phyloP scores from a whole-genome alignment of 2,888 invertebrate species.

The Leptothorax acervorum region DNA sequence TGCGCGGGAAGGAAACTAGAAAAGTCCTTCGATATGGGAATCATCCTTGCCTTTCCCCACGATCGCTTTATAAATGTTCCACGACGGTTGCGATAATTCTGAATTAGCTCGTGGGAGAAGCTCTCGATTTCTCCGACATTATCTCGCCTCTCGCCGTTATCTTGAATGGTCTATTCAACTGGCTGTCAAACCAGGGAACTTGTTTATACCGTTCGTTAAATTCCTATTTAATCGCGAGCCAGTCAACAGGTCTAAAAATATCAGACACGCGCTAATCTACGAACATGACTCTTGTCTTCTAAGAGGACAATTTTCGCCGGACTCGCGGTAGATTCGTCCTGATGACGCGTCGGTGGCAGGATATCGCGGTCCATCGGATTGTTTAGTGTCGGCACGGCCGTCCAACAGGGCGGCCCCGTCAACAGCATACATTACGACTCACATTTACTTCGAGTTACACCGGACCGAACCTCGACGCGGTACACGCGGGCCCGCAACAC shows the following conservation, averaged over 20 bases:
- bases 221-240: slow-evolving; percentile 40
- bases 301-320: slow-evolving; percentile 60
- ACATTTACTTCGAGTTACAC: slow-evolving; percentile 78
- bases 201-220: slow-evolving; percentile 44
- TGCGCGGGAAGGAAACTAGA: slow-evolving; percentile 49
- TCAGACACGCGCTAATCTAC: slow-evolving; percentile 37
- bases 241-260: slow-evolving; percentile 21
- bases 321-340: slow-evolving; percentile 61
- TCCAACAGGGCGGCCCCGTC: slow-evolving; percentile 83
- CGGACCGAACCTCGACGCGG: slow-evolving; percentile 59
- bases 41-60: background rate
- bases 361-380: slow-evolving; percentile 83
- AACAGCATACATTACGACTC: slow-evolving; percentile 82
- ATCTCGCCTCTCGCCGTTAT: slow-evolving; percentile 21
- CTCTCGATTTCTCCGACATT: slow-evolving; percentile 33
- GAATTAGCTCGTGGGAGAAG: slow-evolving; percentile 39
- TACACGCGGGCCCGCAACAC: slow-evolving; percentile 33
- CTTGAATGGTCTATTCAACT: slow-evolving; percentile 27
- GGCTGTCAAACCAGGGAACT: slow-evolving; percentile 16
- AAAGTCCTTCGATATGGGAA: slow-evolving; percentile 57
- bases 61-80: slow-evolving; percentile 41
- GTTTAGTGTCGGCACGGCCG: slow-evolving; percentile 83
- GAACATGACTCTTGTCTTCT: slow-evolving; percentile 23
- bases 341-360: slow-evolving; percentile 81
- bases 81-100: slow-evolving; percentile 31